Evolutionary conservation across 2,797 vertebrate species (phyloP), one percentile per base, ranked within the genome.

Genomic region (Leuciscus waleckii): DNA sequence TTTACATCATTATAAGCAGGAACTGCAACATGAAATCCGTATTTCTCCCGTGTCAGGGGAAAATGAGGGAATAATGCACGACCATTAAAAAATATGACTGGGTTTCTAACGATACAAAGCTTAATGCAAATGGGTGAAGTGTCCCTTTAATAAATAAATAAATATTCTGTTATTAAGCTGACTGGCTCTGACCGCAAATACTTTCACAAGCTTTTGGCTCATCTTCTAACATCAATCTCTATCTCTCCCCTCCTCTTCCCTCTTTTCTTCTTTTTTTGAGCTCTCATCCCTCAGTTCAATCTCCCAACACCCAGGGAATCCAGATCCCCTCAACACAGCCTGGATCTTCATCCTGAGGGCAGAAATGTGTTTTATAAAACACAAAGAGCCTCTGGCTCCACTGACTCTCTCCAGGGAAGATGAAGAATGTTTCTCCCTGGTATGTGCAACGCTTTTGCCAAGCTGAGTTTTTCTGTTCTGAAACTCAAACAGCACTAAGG

Each of bases 401-500:
- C 46, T 5, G 46, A 29, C 7, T 75, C 39, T 75, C 61, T 41
- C 61, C 81, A 83, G 37, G 73, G 54, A 74, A 35, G 32, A 65
- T 49, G 43, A 79, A 84, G 89, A 88, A 63, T 56, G 17, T 56
- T 69, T 61, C 90, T 85, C 91, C 89, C 89, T 90, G 87, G 86
- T 89, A 81, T 90, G 90, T 26, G 87, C 82, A 67, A 68, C 0
- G n/a, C 83, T 80, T 86, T 86, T 87, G 89, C 83, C 86, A 89
- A 87, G 89, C 85, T 84, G 86, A 70, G 79, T 88, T 91, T 86
- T 86, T 67, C 32, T 69, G 65, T n/a, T 54, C 41, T 69, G n/a
- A 35, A 70, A 11, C 80, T 54, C 29, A 41, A 54, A 81, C 35
- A 5, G 29, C 23, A 32, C 32, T 71, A 11, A 39, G 32, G 32